A percentile compares a stretch with the other conserved stretches of the same genome.
phyloP scores from a whole-genome alignment of 64 coral and sea anemone species.

The Pocillopora damicornis region DNA sequence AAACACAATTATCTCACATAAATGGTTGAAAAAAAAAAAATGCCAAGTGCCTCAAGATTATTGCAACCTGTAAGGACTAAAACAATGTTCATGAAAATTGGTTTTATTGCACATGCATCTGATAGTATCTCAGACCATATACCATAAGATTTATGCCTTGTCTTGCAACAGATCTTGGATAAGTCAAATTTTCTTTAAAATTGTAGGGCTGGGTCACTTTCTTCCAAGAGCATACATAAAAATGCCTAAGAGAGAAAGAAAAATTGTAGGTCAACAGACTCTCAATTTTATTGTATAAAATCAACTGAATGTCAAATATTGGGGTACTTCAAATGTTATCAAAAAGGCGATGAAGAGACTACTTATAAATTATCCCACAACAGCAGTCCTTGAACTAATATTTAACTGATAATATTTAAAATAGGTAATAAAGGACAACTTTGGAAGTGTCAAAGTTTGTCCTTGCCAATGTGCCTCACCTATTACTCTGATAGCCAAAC shows the following conservation, averaged over 20 bases:
- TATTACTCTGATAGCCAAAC: slow-evolving; percentile 49
- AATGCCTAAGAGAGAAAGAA: slow-evolving; percentile 1
- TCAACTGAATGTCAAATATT: no score
- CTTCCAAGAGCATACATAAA: slow-evolving; percentile 43
- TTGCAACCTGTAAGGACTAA: no score
- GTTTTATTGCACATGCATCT: neutral
- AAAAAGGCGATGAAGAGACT: no score
- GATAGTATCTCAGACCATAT: neutral
- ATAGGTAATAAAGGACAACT: no score
- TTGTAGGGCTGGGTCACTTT: slow-evolving; percentile 13
- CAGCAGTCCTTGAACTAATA: no score
- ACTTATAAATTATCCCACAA: no score
- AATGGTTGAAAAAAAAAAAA: no score
- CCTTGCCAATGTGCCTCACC: neutral
- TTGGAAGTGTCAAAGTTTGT: no score
- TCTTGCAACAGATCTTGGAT: slow-evolving; percentile 25
- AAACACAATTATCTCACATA: neutral
- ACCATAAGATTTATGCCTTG: slow-evolving; percentile 45
- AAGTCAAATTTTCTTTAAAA: neutral
- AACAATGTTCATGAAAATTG: neutral
- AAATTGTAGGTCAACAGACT: neutral
- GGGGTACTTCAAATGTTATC: no score
- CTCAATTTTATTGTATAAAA: no score
- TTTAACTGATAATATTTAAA: no score
- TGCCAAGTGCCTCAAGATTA: no score